A percentile compares a stretch with the other conserved stretches of the same genome.
Conservation (phyloP, 2,888 invertebrate species). For the Entomobrya proxima region DNA sequence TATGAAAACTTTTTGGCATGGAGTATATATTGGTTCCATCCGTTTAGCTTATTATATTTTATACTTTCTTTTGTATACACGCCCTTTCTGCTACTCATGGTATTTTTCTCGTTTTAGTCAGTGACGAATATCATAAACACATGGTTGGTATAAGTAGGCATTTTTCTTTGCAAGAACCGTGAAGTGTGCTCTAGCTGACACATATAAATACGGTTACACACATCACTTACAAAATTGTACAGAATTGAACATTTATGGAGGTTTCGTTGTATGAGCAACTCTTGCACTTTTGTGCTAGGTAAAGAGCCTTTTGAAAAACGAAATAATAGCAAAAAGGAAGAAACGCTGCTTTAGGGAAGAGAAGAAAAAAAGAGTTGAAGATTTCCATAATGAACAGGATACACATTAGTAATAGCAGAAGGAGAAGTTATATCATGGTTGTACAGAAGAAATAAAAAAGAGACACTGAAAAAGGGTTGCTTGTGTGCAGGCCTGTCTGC, state of each 20-base stretch:
- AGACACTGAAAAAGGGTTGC: neutral
- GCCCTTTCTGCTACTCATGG: neutral
- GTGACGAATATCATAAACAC: conserved; percentile 14
- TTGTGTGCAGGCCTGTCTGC: conserved; percentile 1
- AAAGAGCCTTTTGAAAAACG: conserved; percentile 36
- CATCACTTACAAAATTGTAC: neutral
- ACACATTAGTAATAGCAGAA: conserved; percentile 29
- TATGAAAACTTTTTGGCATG: conserved; percentile 12
- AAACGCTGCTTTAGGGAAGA: neutral
- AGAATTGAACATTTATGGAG: neutral
- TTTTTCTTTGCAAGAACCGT: conserved; percentile 11
- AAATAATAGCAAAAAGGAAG: neutral
- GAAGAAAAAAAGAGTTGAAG: conserved; percentile 22
- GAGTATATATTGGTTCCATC: neutral
- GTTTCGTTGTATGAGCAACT: neutral
- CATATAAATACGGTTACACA: conserved; percentile 1
- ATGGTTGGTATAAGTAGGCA: neutral
- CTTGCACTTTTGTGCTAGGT: neutral
- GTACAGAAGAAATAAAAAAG: neutral
- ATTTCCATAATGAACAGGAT: conserved; percentile 56
- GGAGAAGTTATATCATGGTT: neutral
- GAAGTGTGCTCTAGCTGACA: conserved; percentile 39
- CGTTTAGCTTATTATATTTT: conserved; percentile 20
- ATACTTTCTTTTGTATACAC: conserved; percentile 1
- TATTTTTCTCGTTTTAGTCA: neutral